phyloP scores from a whole-genome alignment of 2,888 invertebrate genomes.

The Polydrusus pterygomalis region DNA sequence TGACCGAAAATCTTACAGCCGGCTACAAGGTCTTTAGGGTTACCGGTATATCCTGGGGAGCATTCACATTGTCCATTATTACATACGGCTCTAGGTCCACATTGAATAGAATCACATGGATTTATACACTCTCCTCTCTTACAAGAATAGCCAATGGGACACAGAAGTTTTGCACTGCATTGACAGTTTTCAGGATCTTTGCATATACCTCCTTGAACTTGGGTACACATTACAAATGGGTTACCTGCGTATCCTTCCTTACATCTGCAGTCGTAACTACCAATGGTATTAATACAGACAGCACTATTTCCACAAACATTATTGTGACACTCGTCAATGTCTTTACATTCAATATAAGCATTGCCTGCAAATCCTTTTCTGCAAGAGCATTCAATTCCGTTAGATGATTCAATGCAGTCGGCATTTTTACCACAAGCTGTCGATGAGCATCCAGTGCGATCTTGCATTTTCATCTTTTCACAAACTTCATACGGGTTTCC shows the following conservation, averaged over 20 bases:
- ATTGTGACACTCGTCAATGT: conserved; percentile 88
- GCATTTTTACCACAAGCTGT: conserved; percentile 86
- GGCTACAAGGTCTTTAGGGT: conserved; percentile 80
- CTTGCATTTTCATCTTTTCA: conserved; percentile 80
- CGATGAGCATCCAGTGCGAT: conserved; percentile 83
- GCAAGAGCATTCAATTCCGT: conserved; percentile 87
- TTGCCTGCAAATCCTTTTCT: conserved; percentile 90
- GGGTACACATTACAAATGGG: conserved; percentile 88
- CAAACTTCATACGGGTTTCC: conserved; percentile 94
- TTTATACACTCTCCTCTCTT: conserved; percentile 84
- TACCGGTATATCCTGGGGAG: conserved; percentile 84
- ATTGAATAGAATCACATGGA: conserved; percentile 83
- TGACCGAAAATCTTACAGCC: conserved; percentile 86
- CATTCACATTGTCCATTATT: conserved; percentile 87
- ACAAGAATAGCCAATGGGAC: conserved; percentile 86
- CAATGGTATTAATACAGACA: conserved; percentile 91
- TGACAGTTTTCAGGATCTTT: conserved; percentile 81
- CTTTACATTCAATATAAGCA: conserved; percentile 87
- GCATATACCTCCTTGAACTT: conserved; percentile 81
- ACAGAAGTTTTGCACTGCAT: conserved; percentile 82
- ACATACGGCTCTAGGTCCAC: conserved; percentile 89
- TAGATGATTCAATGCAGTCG: conserved; percentile 84
- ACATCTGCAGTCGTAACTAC: conserved; percentile 92
- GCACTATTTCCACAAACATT: conserved; percentile 90
- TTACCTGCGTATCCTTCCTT: conserved; percentile 89